These are phyloP conservation scores for Lipophrys pholis DNA, from an alignment of 2,113 vertebrate genomes.

Conservation along the genomic window DNA sequence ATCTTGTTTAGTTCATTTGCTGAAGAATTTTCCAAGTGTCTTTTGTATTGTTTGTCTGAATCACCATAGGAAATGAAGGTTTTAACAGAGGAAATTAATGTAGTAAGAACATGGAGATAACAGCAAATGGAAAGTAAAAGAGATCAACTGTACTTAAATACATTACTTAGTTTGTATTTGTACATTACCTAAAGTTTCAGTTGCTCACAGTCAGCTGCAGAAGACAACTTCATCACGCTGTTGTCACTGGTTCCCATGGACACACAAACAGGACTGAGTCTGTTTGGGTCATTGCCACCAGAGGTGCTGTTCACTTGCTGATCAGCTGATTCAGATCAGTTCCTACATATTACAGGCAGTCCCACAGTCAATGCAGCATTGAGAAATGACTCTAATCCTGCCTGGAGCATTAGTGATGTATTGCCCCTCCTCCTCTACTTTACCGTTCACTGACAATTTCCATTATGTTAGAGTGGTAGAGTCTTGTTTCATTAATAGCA, in stretches of 20 bases:
- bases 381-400: background rate
- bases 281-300: constrained; percentile 7
- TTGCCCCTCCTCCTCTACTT: background rate
- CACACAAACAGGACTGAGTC: background rate
- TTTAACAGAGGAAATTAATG: too few species aligned
- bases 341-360: constrained; percentile 12
- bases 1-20: too few species aligned
- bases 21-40: too few species aligned
- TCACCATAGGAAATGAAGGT: too few species aligned
- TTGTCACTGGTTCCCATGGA: constrained; percentile 66
- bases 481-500: constrained; percentile 30
- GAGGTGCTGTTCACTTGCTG: constrained; percentile 27
- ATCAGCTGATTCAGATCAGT: background rate
- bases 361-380: background rate
- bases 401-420: background rate
- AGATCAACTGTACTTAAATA: too few species aligned
- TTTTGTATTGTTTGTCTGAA: too few species aligned
- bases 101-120: too few species aligned
- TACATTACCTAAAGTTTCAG: constrained; percentile 26
- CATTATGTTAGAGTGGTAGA: constrained; percentile 8
- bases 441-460: background rate
- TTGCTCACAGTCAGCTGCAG: constrained; percentile 41
- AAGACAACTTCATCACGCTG: constrained; percentile 39
- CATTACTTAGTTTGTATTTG: too few species aligned
- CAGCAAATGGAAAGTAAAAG: too few species aligned